phyloP scores from a whole-genome alignment of 1,140 invertebrate genomes.

The Hermetia illucens region DNA sequence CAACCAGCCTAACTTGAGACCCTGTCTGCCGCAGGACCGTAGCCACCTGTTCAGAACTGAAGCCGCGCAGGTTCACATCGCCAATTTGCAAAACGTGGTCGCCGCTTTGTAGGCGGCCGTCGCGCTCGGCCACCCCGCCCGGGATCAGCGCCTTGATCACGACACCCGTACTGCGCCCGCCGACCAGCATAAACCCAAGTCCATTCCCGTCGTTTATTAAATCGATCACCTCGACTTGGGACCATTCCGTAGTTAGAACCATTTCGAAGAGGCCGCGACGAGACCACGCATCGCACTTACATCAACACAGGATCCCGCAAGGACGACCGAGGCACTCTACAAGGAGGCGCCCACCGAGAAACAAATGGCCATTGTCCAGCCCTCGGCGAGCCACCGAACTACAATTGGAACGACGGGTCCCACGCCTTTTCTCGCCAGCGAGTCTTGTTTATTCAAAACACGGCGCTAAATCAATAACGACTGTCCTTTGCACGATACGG shows the following conservation, averaged over 20 bases:
- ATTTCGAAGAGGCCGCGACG: constrained; percentile 21
- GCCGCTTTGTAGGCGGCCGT: constrained; percentile 74
- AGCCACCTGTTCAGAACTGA: constrained; percentile 87
- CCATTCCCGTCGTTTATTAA: constrained; percentile 69
- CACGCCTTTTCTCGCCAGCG: too few relatives aligned
- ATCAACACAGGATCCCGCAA: too few relatives aligned
- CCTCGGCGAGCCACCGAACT: too few relatives aligned
- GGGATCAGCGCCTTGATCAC: constrained; percentile 87
- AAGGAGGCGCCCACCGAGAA: too few relatives aligned
- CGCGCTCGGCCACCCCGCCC: constrained; percentile 81
- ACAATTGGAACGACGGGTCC: too few relatives aligned
- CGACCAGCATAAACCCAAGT: constrained; percentile 84
- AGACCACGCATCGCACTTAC: too few relatives aligned
- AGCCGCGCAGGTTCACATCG: constrained; percentile 78
- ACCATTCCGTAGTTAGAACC: constrained; percentile 80
- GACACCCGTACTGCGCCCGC: constrained; percentile 88
- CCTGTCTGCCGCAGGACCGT: constrained; percentile 79
- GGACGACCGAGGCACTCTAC: too few relatives aligned
- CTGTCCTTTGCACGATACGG: too few relatives aligned
- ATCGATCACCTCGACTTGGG: constrained; percentile 82
- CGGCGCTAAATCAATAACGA: too few relatives aligned
- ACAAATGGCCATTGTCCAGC: too few relatives aligned
- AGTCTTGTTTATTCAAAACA: too few relatives aligned
- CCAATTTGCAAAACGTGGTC: constrained; percentile 92
- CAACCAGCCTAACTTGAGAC: constrained; percentile 71